phyloP scores from a whole-genome alignment of 2,113 vertebrate genomes.

The Lonchura striata region DNA sequence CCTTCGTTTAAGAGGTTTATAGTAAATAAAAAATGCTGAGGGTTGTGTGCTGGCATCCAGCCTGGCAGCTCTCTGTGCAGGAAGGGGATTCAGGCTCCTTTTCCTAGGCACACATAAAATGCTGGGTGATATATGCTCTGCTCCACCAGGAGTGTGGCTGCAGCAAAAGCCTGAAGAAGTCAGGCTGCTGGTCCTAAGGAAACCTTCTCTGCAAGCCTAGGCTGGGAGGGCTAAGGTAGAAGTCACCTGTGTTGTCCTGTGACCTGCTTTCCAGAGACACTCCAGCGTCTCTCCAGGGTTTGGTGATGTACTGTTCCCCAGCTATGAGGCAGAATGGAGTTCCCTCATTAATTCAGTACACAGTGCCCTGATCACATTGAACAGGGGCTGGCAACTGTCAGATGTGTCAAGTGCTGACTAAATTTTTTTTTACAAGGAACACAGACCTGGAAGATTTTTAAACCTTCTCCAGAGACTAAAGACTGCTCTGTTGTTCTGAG shows the following conservation, averaged over 20 bases:
- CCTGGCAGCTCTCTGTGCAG: background rate
- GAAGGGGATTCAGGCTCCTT: slow-evolving; percentile 13
- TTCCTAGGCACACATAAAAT: slow-evolving; percentile 1
- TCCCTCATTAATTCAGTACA: background rate
- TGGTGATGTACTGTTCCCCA: background rate
- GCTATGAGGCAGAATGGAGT: background rate
- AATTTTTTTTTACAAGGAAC: slow-evolving; percentile 15
- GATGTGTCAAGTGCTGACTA: background rate
- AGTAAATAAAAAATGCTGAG: slow-evolving; percentile 13
- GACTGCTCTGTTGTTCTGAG: background rate
- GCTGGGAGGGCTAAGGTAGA: background rate
- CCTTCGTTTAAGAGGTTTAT: slow-evolving; percentile 7
- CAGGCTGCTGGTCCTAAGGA: background rate
- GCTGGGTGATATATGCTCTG: slow-evolving; percentile 7
- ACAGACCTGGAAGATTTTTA: slow-evolving; percentile 34
- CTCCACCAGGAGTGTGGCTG: background rate
- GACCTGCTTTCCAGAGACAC: background rate
- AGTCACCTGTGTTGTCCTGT: background rate
- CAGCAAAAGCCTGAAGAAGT: background rate
- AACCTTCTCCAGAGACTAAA: background rate
- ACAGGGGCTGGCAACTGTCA: slow-evolving; percentile 17
- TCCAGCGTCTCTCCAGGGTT: background rate
- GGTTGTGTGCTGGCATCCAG: background rate
- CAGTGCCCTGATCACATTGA: background rate
- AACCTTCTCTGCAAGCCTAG: background rate